A percentile compares a stretch with the other conserved stretches of the same genome.
Conservation (phyloP, 37 sponge, comb jelly and placozoan species). For the Amphimedon queenslandica region DNA sequence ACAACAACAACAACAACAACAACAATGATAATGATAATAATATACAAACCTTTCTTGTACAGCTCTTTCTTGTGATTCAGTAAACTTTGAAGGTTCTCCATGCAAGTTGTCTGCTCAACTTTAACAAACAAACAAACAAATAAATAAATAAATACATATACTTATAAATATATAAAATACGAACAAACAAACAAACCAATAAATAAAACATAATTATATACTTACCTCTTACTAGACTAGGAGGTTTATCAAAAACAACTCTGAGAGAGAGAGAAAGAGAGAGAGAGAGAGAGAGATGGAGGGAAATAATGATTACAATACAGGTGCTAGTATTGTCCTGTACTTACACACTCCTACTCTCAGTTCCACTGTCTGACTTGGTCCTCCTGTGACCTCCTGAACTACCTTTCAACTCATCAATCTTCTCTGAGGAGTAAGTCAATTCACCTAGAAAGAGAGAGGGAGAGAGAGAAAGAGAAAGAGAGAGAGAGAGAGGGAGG, state of each 20-base stretch:
- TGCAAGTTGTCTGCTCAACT: constrained; percentile 43
- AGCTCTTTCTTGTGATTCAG: constrained; percentile 40
- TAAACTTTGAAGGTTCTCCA: constrained; percentile 27
- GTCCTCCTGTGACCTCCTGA: constrained; percentile 8
- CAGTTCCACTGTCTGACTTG: constrained; percentile 14
- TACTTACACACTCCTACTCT: background rate
- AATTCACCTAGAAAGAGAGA: background rate
- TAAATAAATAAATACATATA: constrained; percentile 6
- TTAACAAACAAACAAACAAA: background rate
- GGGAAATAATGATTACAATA: background rate
- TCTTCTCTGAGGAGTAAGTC: background rate
- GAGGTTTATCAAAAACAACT: background rate
- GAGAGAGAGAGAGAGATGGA: background rate
- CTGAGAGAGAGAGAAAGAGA: background rate
- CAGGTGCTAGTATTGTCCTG: background rate
- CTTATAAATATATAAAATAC: background rate
- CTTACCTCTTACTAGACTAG: constrained; percentile 12
- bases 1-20: no score
- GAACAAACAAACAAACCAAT: background rate
- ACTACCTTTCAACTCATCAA: background rate
- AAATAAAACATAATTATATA: background rate
- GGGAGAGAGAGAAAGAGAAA: no score
- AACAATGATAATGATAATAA: background rate
- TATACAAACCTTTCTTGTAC: constrained; percentile 40
- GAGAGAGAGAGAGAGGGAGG: background rate